Evolutionary conservation across 2,888 invertebrate genomes (phyloP), one percentile per base, ranked within the genome.

Genomic region (Caenorhabditis angaria): DNA sequence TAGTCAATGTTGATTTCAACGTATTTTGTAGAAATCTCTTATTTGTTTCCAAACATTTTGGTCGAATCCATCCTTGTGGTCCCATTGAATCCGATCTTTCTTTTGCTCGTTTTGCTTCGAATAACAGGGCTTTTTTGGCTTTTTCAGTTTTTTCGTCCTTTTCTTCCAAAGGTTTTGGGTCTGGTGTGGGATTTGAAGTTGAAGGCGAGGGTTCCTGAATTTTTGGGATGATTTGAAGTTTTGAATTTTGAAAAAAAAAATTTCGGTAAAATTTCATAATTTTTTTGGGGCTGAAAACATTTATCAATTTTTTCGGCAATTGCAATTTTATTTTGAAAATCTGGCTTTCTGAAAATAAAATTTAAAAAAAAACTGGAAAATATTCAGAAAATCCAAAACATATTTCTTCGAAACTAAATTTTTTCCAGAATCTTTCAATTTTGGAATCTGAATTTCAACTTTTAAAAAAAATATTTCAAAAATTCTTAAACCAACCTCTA

Each of bases 51-150:
- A 81, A 61, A 41, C 78, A 78, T 22, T 62, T 70, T 12, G 82
- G 82, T 29, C 69, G 58, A 12, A 78, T 28, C 78, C 81, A 83
- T 66, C 83, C 83, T 56, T 82, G 81, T 18, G 82, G 77, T 59
- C 82, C 82, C 24, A 68, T 53, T 8, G 32, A 10, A 18, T 77
- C 73, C 0, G 80, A 80, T 29, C 82, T 67, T 24, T 78, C 73
- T n/a, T 77, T 75, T 2, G 72, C 76, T 22, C 80, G 71, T 51
- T 76, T 65, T n/a, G 77, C 75, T 27, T 82, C 82, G 57, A 78
- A 77, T 20, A 82, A 51, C 24, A 82, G 51, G 41, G 69, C 73
- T 47, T 80, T 66, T 29, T 66, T 73, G 1, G 82, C 69, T 14
- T 61, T 65, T 20, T 55, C 28, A 18, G 24, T 54, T 20, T 66